A percentile compares a stretch with the other conserved stretches of the same genome.
Evolutionary conservation across 2,113 vertebrate species (phyloP).

Genomic region (Eleginops maclovinus): DNA sequence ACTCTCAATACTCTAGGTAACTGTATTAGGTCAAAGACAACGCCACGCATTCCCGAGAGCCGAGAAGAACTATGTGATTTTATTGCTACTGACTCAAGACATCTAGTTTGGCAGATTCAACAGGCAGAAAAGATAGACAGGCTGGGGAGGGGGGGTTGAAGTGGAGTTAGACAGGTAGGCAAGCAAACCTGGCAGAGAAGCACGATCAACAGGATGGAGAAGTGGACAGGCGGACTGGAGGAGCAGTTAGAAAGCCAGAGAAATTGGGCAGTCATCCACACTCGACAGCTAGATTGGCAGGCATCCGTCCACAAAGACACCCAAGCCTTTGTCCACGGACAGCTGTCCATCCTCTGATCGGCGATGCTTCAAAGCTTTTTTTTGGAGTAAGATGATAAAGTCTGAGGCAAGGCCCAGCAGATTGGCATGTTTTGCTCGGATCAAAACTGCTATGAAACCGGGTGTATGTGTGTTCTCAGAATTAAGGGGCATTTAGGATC

Average conservation of each 20-base stretch:
- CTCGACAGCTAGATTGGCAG: conserved; percentile 73
- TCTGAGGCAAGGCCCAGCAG: conserved; percentile 34
- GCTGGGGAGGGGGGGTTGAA: conserved; percentile 23
- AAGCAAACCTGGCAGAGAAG: conserved; percentile 60
- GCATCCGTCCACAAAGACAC: conserved; percentile 60
- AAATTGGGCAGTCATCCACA: conserved; percentile 67
- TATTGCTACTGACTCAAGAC: conserved; percentile 55
- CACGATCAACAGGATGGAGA: conserved; percentile 50
- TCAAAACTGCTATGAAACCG: conserved; percentile 15
- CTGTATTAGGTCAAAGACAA: neutral
- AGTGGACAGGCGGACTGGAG: conserved; percentile 63
- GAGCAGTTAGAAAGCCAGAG: conserved; percentile 56
- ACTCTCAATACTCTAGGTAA: neutral
- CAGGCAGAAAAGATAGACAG: conserved; percentile 36
- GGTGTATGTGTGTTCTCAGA: neutral
- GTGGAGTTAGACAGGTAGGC: conserved; percentile 57
- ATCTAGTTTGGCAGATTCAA: conserved; percentile 46
- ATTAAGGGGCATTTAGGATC: conserved; percentile 26
- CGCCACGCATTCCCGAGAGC: neutral
- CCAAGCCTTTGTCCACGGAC: conserved; percentile 58
- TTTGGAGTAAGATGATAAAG: conserved; percentile 62
- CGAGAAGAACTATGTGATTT: conserved; percentile 29
- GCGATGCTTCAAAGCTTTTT: conserved; percentile 51
- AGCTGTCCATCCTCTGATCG: conserved; percentile 68
- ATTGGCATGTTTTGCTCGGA: conserved; percentile 60